Evolutionary conservation across 2,888 invertebrate genomes (phyloP), one percentile per base, ranked within the genome.

Genomic region (Dynastes maya): DNA sequence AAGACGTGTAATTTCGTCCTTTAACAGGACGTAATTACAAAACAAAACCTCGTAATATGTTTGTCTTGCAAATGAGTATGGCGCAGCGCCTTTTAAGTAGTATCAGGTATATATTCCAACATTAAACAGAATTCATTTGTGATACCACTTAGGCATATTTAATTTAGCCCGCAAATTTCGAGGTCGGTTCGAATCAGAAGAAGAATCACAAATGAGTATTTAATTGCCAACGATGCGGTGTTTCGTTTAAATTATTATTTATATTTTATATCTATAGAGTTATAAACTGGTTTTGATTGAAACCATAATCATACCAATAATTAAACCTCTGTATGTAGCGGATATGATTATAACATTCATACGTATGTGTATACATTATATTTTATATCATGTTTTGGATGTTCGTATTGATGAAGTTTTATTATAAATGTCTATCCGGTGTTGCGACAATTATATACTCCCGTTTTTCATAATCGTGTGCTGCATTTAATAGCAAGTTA

Each of bases 381-480:
- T 68, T 45, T 68, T 80, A 79, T 70, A 81, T 80, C 81, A 80
- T 80, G 80, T 81, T 82, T 81, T 78, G 81, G 79, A 80, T 80
- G 82, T 72, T 78, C 64, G 83, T 85, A 85, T 86, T 85, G 86
- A 87, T 86, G 85, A 86, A 85, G 83, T 85, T 87, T 87, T 83
- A 87, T 88, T 88, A 88, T 88, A 85, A 84, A 86, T 88, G 87
- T 85, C 85, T 88, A 88, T 88, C 88, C 88, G 88, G 88, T 83
- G 88, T 88, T 88, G 85, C 84, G 82, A 85, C 85, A 86, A 86
- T 88, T 87, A 88, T 86, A 51, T 74, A 37, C 85, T 83, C 1
- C 27, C 51, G 51, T 68, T 80, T 76, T 76, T 80, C 85, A 85
- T 88, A 88, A 88, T 87, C 87, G 87, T 80, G 84, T 82, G 83